phyloP scores from a whole-genome alignment of 1,140 invertebrate genomes.

The Melitaea cinxia region DNA sequence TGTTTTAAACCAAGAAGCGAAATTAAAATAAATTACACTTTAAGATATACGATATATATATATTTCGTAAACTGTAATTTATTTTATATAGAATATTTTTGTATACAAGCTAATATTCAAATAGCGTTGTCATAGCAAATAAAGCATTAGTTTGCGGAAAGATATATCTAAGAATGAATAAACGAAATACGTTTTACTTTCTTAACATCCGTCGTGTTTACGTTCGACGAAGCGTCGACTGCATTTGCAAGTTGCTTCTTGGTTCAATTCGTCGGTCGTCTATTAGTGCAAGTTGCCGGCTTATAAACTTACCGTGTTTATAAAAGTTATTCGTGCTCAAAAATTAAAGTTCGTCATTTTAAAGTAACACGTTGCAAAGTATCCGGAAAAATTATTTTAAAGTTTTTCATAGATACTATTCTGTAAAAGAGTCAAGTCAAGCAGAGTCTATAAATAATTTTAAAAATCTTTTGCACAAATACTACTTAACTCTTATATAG shows the following conservation, averaged over 20 bases:
- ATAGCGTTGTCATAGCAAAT: constrained; percentile 21
- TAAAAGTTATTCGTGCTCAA: neutral
- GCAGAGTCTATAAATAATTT: too few species aligned
- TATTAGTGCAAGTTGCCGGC: neutral
- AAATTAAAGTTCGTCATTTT: neutral
- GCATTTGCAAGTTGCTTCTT: constrained; percentile 6
- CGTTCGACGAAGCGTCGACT: neutral
- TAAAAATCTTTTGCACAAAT: too few species aligned
- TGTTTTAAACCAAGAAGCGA: too few species aligned
- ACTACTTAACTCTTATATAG: too few species aligned
- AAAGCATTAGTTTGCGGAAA: constrained; percentile 33
- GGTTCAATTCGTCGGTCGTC: neutral
- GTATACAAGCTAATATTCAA: too few species aligned
- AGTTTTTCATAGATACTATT: too few species aligned
- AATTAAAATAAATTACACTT: too few species aligned
- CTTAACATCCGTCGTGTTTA: constrained; percentile 15
- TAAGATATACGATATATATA: too few species aligned
- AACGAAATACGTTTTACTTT: constrained; percentile 20
- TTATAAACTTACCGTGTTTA: neutral
- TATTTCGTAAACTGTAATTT: too few species aligned
- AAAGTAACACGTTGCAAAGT: neutral
- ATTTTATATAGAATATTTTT: too few species aligned
- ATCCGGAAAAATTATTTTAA: too few species aligned
- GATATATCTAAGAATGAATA: constrained; percentile 29
- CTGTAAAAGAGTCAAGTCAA: too few species aligned